Conservation (phyloP, 2,888 invertebrate genomes). For the Drosophila infuscata region DNA sequence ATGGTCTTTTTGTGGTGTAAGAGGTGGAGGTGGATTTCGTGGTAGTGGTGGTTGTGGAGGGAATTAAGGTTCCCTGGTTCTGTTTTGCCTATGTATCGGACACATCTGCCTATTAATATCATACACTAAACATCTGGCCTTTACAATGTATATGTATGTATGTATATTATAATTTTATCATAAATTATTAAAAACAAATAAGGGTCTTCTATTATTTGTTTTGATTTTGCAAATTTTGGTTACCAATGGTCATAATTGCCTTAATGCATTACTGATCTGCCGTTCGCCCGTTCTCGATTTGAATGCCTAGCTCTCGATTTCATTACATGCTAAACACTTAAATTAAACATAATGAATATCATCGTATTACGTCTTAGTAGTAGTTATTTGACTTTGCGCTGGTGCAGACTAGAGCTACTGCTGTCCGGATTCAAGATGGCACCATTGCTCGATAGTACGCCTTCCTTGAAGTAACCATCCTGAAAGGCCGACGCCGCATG, state of each 20-base stretch:
- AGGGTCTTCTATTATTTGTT: conserved; percentile 24
- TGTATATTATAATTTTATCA: conserved; percentile 19
- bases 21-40: not conserved
- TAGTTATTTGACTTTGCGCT: conserved; percentile 85
- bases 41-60: conserved; percentile 40
- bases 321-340: conserved; percentile 76
- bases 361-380: conserved; percentile 76
- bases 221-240: conserved; percentile 7
- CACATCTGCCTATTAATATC: conserved; percentile 9
- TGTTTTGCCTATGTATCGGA: conserved; percentile 16
- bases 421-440: conserved; percentile 83
- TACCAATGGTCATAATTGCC: conserved; percentile 32
- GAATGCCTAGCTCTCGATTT: conserved; percentile 60
- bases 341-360: conserved; percentile 74
- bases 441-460: conserved; percentile 81
- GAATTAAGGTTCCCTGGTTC: conserved; percentile 49
- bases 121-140: conserved; percentile 43
- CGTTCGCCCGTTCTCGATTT: conserved; percentile 26
- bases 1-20: conserved; percentile 33
- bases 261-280: conserved; percentile 15
- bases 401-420: conserved; percentile 85
- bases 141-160: conserved; percentile 3
- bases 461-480: conserved; percentile 83
- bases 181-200: conserved; percentile 46
- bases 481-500: conserved; percentile 64